A percentile compares a stretch with the other conserved stretches of the same genome.
Evolutionary conservation across 2,888 invertebrate species (phyloP).

Genomic region (Papilio protenor): DNA sequence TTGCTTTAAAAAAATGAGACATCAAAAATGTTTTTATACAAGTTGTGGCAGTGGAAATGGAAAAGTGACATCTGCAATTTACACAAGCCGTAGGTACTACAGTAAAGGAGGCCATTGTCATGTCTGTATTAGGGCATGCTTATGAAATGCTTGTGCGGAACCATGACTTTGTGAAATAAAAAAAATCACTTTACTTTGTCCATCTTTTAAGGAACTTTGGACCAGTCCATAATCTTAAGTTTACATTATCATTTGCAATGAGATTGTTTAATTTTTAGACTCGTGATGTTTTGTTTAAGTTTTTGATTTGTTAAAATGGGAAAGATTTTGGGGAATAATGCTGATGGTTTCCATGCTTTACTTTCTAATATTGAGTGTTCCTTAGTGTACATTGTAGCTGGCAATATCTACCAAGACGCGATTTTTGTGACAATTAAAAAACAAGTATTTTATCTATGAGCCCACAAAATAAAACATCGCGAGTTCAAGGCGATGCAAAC

Average conservation of each 20-base stretch:
- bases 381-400: background rate
- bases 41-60: background rate
- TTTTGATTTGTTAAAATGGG: too few relatives aligned
- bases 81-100: background rate
- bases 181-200: background rate
- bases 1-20: background rate
- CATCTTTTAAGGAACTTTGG: background rate
- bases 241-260: background rate
- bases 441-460: slow-evolving; percentile 54
- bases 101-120: background rate
- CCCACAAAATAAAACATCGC: slow-evolving; percentile 54
- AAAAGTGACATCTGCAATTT: background rate
- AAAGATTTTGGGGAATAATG: too few relatives aligned
- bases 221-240: background rate
- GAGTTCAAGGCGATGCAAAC: slow-evolving; percentile 54
- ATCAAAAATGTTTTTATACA: background rate
- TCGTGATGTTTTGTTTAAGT: background rate
- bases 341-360: background rate
- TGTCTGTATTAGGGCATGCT: background rate
- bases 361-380: background rate
- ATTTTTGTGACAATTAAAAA: slow-evolving; percentile 30
- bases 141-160: background rate
- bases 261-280: background rate
- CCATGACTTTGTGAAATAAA: background rate
- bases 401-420: slow-evolving; percentile 4